Base-by-base conservation (phyloP, 2,888 invertebrate species). In the Drosophila kanekoi region DNA sequence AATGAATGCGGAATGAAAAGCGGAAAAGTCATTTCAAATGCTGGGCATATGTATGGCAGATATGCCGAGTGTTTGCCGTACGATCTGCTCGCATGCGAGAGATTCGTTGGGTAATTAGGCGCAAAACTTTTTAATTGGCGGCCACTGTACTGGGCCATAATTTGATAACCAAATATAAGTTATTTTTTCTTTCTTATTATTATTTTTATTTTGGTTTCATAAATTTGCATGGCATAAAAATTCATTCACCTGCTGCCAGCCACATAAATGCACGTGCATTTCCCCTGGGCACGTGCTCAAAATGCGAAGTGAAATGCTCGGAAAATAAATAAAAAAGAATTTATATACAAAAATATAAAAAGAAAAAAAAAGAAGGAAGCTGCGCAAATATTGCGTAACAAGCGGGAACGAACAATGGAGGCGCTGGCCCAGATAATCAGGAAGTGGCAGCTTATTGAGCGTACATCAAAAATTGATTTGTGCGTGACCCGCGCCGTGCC, bases 381-480 rank as follows among this genome's bases (percentile, higher is more conserved):
- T 20, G 38, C 32, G 71, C 62, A 71, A 77, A 78, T 73, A 72
- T 84, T 60, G 64, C 64, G 73, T 67, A 71, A 68, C 70, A 47
- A 41, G 45, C 57, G 16, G 20, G 41, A 28, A 75, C 68, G 66
- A 70, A 89, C 77, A 87, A 73, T 67, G 64, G 51, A 61, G 68
- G 72, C 52, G 65, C 52, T 67, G 72, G 72, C 65, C 65, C 78
- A 73, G 79, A 89, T 87, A 89, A 84, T 87, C 83, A 89, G 89
- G 85, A 86, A 86, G 83, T 80, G 78, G 83, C 83, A 73, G 84
- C 84, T 86, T 83, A 86, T 82, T 86, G 89, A 86, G 83, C 80
- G 77, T 69, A 74, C 89, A 86, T 76, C 83, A 88, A 85, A 81
- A 86, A 86, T 89, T 87, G 89, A 87, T 90, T 90, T 87, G 81